Evolutionary conservation across 1,140 invertebrate species (phyloP), one percentile per base, ranked within the genome.

Genomic region (Vanessa tameamea): DNA sequence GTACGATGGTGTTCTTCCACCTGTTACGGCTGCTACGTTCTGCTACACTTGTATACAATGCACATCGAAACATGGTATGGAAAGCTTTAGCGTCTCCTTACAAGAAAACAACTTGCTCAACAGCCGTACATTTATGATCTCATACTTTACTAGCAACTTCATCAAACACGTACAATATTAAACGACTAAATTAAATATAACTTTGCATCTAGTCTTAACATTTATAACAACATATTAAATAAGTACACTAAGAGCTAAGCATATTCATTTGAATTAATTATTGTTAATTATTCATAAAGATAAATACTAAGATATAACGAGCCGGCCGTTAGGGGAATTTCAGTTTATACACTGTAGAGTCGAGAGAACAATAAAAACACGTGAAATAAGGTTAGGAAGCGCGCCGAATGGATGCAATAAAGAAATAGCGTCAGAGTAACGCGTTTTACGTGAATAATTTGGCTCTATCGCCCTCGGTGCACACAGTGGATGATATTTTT

Each of bases 331-430:
- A 74, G 64, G 57, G 55, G 66, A 78, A 71, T 69, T 73, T 79
- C 77, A 77, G 74, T 80, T 78, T 75, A 74, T 78, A 71, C 64
- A 53, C 71, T 63, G 72, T 77, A 76, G 81, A 81, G 66, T 78
- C 77, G 48, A 69, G 74, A 78, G 74, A 83, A 83, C 78, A 82
- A 86, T 85, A 86, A 86, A 83, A 85, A 82, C 83, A 86, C 77
- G 78, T 77, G 79, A 81, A 86, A 83, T 83, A 85, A 86, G 82
- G 82, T 78, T 76, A 66, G 76, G 70, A 78, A 78, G 77, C 82
- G 79, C 76, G 77, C 72, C 78, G 82, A 85, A 86, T 84, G 80
- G 80, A 80, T 81, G 80, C 83, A 87, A 87, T 87, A 87, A 87
- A 87, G 86, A 85, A 86, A 86, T 86, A 83, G 79, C 86, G 85